These are phyloP conservation scores for Labroides dimidiatus DNA, from an alignment of 2,797 vertebrate species.

Conservation along the genomic window DNA sequence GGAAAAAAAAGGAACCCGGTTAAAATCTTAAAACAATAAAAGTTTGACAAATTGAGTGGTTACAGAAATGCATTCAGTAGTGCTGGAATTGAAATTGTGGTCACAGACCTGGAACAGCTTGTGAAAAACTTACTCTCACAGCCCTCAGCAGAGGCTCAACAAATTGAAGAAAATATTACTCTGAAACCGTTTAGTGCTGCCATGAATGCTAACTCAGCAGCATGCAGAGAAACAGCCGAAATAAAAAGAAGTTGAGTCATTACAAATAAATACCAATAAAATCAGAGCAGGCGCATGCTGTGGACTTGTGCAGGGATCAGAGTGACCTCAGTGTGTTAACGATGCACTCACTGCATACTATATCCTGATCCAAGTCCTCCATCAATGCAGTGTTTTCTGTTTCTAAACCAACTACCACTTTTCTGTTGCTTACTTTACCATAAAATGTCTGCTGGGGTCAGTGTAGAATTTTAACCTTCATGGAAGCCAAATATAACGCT, in stretches of 20 bases:
- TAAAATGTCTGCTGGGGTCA: not conserved
- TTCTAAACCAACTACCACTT: slow-evolving; percentile 5
- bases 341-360: slow-evolving; percentile 8
- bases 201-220: slow-evolving; percentile 18
- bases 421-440: slow-evolving; percentile 1
- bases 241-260: slow-evolving; percentile 41
- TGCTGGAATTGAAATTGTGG: slow-evolving; percentile 11
- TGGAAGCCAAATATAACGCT: no score
- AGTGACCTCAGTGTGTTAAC: slow-evolving; percentile 21
- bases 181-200: slow-evolving; percentile 15
- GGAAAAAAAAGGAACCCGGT: not conserved
- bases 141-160: slow-evolving; percentile 13
- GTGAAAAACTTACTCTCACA: slow-evolving; percentile 6
- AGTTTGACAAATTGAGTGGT: slow-evolving; percentile 4
- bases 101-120: slow-evolving; percentile 15
- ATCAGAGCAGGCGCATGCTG: slow-evolving; percentile 10
- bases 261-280: slow-evolving; percentile 29
- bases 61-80: slow-evolving; percentile 11
- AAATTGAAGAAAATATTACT: slow-evolving; percentile 17
- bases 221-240: slow-evolving; percentile 17
- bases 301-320: not conserved
- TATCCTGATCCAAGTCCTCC: not conserved
- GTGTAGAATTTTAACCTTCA: slow-evolving; percentile 6
- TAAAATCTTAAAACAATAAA: slow-evolving; percentile 6
- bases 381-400: slow-evolving; percentile 14